Evolutionary conservation across 2,888 invertebrate species (phyloP), one percentile per base, ranked within the genome.

Genomic region (Dicyrtoma fusca): DNA sequence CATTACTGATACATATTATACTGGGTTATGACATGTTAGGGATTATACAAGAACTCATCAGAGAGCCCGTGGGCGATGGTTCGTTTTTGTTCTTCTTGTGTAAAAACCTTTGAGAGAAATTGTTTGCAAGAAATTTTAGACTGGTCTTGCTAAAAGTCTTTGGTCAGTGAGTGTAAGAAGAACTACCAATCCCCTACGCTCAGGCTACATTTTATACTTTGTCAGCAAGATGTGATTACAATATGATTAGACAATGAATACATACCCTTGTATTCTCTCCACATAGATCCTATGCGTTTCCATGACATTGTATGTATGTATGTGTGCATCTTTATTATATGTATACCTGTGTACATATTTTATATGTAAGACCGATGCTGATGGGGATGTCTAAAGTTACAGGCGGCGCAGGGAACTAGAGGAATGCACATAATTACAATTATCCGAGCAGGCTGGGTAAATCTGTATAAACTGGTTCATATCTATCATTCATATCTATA

Each of bases 141-240:
- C 34, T 34, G 4, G 34, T 49, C 17, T 49, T 49, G 49, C 17
- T 49, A 14, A 17, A 17, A 49, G n/a, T 49, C 3, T 17, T 49
- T 17, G 49, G 3, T 49, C 49, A 49, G 4, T 14, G n/a, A 49
- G 8, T 13, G 45, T 5, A 49, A 14, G 14, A n/a, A n/a, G 34
- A 8, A 3, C 34, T 34, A 5, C 34, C 34, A 34, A 34, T 34
- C 34, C 34, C 3, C 34, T 34, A 34, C 8, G 8, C 34, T 34
- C 34, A 34, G 8, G 34, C 34, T 8, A 34, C 34, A 34, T 34
- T 34, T 34, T 34, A 8, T 34, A 34, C 34, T 34, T 53, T 53
- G 53, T 53, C 53, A 53, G 53, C 8, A 17, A 53, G 53, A 53
- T 53, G 21, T 17, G 53, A 53, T 53, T 53, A 53, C 53, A 53